A percentile compares a stretch with the other conserved stretches of the same genome.
Conservation (phyloP, 2,113 vertebrate genomes). For the Seriola quinqueradiata region DNA sequence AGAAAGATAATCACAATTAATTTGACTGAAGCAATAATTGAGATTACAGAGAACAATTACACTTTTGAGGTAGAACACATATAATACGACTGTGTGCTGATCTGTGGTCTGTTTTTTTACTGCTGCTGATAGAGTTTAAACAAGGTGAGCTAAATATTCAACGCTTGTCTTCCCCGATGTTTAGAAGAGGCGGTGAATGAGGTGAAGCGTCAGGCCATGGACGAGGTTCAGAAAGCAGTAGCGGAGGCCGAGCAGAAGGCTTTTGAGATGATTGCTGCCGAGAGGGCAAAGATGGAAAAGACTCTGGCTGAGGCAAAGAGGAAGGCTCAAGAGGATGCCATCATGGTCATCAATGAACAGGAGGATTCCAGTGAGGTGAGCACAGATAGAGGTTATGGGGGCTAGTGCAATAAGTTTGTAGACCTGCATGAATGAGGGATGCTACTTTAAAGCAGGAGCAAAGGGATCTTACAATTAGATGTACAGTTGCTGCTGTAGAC, state of each 20-base stretch:
- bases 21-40: not conserved
- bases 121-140: not conserved
- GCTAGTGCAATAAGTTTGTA: not conserved
- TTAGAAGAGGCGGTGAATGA: conserved; percentile 99
- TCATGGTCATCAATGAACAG: conserved; percentile 97
- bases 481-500: not conserved
- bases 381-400: not conserved
- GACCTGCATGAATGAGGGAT: no score
- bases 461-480: not conserved
- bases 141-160: not conserved
- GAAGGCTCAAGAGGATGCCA: conserved; percentile 95
- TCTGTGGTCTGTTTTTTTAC: not conserved
- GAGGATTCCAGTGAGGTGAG: conserved; percentile 98
- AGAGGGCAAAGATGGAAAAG: conserved; percentile 98
- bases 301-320: conserved; percentile 94
- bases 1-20: not conserved
- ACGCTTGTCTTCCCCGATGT: not conserved
- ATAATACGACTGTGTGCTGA: not conserved
- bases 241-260: conserved; percentile 98
- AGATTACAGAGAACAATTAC: not conserved
- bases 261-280: conserved; percentile 96
- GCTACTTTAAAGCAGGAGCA: no score
- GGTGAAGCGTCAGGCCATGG: conserved; percentile 99
- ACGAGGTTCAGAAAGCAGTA: conserved; percentile 98
- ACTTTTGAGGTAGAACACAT: not conserved